Conservation (phyloP, 2,113 vertebrate species). For the Stercorarius parasiticus region DNA sequence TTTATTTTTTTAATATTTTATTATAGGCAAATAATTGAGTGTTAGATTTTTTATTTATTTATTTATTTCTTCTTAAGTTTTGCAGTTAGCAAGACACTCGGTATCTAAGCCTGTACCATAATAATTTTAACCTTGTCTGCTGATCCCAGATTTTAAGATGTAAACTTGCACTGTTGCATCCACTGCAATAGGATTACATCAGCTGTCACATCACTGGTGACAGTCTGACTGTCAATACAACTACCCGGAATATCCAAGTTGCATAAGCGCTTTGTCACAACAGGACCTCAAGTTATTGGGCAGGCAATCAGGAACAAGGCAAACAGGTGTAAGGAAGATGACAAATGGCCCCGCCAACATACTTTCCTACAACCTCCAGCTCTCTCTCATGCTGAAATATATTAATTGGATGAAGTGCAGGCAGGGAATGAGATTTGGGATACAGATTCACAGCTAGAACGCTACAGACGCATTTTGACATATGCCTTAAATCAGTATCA, state of each 20-base stretch:
- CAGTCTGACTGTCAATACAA: background rate
- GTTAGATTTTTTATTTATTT: background rate
- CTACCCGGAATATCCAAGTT: background rate
- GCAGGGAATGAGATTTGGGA: background rate
- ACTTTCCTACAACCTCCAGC: background rate
- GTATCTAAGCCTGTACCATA: background rate
- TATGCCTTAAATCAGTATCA: background rate
- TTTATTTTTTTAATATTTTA: background rate
- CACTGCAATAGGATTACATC: background rate
- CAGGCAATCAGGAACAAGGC: background rate
- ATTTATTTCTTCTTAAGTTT: background rate
- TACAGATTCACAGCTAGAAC: background rate
- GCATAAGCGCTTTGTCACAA: background rate
- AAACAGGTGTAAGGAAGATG: background rate
- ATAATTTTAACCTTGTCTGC: background rate
- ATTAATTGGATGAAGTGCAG: background rate
- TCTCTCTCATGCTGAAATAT: background rate
- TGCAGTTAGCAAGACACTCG: background rate
- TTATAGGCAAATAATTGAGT: background rate
- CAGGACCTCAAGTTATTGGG: background rate
- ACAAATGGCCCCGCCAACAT: background rate
- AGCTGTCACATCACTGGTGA: background rate
- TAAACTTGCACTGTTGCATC: background rate
- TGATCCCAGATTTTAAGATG: background rate
- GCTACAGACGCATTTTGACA: background rate